Percentiles rank a stretch among this genome's conserved stretches.
These are phyloP conservation scores for Eulemur rufifrons DNA, from an alignment of 2,113 vertebrate species.

Conservation along the genomic window DNA sequence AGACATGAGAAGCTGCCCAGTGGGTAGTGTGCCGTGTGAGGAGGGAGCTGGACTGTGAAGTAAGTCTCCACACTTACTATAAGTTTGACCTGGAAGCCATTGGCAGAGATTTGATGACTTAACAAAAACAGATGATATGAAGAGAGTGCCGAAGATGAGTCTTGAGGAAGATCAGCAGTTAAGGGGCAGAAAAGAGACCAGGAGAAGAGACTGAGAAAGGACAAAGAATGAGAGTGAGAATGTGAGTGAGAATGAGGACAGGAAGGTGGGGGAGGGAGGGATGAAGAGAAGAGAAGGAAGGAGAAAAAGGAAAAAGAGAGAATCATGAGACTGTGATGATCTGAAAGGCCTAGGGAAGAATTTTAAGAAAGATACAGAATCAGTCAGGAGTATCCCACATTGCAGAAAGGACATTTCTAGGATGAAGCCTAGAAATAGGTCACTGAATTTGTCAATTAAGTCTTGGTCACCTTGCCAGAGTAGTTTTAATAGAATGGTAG, in stretches of 20 bases:
- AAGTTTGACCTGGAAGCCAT: not conserved
- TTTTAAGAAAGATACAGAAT: not conserved
- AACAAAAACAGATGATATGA: not conserved
- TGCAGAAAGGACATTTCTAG: not conserved
- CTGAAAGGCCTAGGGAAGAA: not conserved
- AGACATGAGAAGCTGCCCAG: not conserved
- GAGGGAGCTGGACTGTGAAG: not conserved
- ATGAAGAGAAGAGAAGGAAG: fast-evolving
- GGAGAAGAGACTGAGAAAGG: not conserved
- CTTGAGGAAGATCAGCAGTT: not conserved
- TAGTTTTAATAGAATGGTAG: not conserved
- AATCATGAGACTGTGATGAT: not conserved
- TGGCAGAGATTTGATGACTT: not conserved
- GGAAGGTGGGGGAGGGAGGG: fast-evolving
- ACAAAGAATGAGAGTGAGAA: not conserved
- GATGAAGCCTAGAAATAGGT: not conserved
- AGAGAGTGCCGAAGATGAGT: not conserved
- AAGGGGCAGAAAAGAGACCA: not conserved
- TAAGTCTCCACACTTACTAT: not conserved
- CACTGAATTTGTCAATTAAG: not conserved
- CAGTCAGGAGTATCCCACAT: not conserved
- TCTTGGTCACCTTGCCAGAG: not conserved
- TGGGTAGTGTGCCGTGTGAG: fast-evolving
- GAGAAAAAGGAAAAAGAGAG: not conserved
- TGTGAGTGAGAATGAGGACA: too few relatives aligned